These are phyloP conservation scores for Hyaena hyaena DNA, from an alignment of 2,113 vertebrate genomes.

Conservation along the genomic window DNA sequence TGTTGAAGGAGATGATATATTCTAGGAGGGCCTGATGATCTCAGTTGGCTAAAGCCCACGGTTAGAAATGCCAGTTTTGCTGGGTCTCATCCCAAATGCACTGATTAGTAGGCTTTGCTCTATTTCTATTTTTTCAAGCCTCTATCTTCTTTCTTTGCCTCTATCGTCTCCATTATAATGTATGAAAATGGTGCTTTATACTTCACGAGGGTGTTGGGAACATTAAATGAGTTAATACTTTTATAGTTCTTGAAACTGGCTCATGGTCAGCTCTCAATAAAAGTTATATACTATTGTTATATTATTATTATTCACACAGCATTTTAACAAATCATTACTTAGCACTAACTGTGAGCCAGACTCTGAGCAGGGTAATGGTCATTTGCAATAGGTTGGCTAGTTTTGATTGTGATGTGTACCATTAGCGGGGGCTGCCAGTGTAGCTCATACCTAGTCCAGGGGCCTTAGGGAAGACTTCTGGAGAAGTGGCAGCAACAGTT, in stretches of 20 bases:
- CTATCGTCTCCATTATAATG: not conserved
- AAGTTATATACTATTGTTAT: not conserved
- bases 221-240: slow-evolving; percentile 20
- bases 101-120: slow-evolving; percentile 51
- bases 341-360: not conserved
- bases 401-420: not conserved
- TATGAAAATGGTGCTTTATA: not conserved
- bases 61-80: slow-evolving; percentile 30
- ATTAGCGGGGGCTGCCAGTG: not conserved
- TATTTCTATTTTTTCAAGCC: slow-evolving; percentile 26
- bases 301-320: not conserved
- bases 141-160: slow-evolving; percentile 1
- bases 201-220: not conserved
- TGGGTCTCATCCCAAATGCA: slow-evolving; percentile 66
- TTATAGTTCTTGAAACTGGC: not conserved
- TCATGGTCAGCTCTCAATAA: not conserved
- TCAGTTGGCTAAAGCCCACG: slow-evolving; percentile 47
- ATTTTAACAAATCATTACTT: slow-evolving; percentile 15
- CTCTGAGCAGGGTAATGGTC: not conserved
- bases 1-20: slow-evolving; percentile 42
- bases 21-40: slow-evolving; percentile 20
- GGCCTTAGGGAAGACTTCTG: not conserved
- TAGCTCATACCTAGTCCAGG: not conserved
- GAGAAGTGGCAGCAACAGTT: not conserved
- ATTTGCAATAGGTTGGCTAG: not conserved